phyloP scores from a whole-genome alignment of 1,140 invertebrate genomes.

The Bicyclus anynana region DNA sequence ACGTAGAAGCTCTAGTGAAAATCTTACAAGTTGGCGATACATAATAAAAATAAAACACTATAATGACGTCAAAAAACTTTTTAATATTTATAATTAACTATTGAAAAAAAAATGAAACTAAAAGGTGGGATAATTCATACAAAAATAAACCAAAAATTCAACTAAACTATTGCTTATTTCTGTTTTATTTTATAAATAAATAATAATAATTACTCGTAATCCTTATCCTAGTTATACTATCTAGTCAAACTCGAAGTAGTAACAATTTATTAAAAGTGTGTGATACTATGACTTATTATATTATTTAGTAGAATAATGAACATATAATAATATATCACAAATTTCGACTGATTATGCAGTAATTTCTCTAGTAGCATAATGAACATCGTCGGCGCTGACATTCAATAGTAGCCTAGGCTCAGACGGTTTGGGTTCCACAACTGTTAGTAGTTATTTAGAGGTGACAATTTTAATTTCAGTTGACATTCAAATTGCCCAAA shows the following conservation, averaged over 20 bases:
- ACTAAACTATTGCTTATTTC: too few species aligned
- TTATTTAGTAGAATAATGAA: neutral
- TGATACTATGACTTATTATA: neutral
- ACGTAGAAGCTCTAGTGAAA: slow-evolving; percentile 69
- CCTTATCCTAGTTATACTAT: too few species aligned
- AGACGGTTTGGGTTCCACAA: slow-evolving; percentile 70
- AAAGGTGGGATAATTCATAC: too few species aligned
- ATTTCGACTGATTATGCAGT: neutral
- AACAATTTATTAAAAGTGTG: too few species aligned
- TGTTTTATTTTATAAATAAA: too few species aligned
- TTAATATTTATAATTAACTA: too few species aligned
- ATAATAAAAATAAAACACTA: slow-evolving; percentile 30
- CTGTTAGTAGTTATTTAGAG: slow-evolving; percentile 60
- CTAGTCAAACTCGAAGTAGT: too few species aligned
- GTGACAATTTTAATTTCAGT: slow-evolving; percentile 60
- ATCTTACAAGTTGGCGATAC: slow-evolving; percentile 66
- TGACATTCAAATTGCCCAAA: too few species aligned
- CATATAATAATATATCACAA: neutral
- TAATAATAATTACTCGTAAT: too few species aligned
- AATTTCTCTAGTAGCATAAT: neutral
- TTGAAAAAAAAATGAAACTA: too few species aligned
- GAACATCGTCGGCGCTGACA: slow-evolving; percentile 88
- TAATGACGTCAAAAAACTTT: too few species aligned
- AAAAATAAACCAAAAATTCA: too few species aligned
- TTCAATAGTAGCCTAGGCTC: slow-evolving; percentile 89